Base-by-base conservation (phyloP, 1,140 invertebrate species). In the Agrilus planipennis region DNA sequence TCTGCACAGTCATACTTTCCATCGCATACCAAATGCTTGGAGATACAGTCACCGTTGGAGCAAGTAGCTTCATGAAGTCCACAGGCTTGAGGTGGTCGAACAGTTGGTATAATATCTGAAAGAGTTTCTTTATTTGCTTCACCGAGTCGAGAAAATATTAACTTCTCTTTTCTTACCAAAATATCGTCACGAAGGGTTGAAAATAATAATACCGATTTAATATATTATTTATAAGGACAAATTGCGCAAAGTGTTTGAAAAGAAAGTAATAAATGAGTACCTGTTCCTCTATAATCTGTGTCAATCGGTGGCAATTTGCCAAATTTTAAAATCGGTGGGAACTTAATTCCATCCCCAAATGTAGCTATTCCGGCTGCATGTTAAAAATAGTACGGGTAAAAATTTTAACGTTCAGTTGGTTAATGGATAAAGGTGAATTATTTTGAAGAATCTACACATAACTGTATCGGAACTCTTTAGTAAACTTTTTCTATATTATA, bases 41-140 rank as follows among this genome's bases (percentile, higher is more conserved):
- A 69, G 47, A 98, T 91, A 59, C 93, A 98, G 44, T 92, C 75
- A 25, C 89, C 87, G 60, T 89, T 93, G 23, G 74, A 76, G 56
- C 93, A 97, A 0, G 87, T 91, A 0, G 90, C 89, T 67, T 97
- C 78, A 47, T 87, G 69, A 12, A 73, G 61, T 39, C 66, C 67
- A 57, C 91, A 95, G 5, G 71, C 62, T 54, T 60, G 60, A 43
- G 72, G 65, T 16, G 57, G 56, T 2, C 52, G 42, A 11, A 65
- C 60, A 29, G 56, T 51, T 35, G 44, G 36, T 31, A 44, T 41
- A 10, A 36, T 30, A 31, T 44, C 47, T 52, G 21, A n/a, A n/a
- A n/a, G n/a, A n/a, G n/a, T n/a, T n/a, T n/a, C n/a, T n/a, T n/a
- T n/a, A n/a, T n/a, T n/a, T n/a, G n/a, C n/a, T n/a, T n/a, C n/a